A percentile compares a stretch with the other conserved stretches of the same genome.
phyloP scores from a whole-genome alignment of 2,797 vertebrate species.

The Gymnodraco acuticeps region DNA sequence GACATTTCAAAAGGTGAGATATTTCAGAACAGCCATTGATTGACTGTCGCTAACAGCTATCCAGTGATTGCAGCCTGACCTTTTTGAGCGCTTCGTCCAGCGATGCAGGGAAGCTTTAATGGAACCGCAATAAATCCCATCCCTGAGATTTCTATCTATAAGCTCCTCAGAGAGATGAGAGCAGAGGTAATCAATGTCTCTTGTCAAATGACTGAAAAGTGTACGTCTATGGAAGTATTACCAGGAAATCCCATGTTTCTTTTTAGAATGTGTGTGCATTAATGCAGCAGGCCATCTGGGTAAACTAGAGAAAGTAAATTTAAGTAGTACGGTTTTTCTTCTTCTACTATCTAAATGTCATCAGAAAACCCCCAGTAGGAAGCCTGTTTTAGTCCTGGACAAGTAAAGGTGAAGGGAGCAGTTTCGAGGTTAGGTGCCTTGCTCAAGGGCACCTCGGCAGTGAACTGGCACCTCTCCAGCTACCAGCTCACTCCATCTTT shows the following conservation, averaged over 20 bases:
- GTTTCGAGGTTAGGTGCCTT: no score
- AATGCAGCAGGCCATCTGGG: no score
- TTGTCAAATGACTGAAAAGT: neutral
- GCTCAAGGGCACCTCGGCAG: no score
- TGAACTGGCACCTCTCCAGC: no score
- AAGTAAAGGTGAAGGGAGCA: neutral
- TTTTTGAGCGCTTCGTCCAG: conserved; percentile 16
- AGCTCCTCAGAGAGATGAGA: conserved; percentile 7
- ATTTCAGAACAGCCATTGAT: no score
- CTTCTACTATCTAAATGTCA: neutral
- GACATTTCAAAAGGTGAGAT: conserved; percentile 44
- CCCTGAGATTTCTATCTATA: conserved; percentile 11
- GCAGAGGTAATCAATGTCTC: neutral
- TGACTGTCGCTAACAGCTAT: neutral
- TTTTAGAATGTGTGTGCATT: neutral
- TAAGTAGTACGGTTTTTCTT: neutral
- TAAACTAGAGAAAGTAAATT: neutral
- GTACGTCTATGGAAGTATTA: neutral
- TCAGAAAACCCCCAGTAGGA: neutral
- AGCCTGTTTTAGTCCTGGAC: neutral
- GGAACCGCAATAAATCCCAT: conserved; percentile 7
- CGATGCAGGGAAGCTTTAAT: conserved; percentile 11
- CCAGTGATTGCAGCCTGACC: conserved; percentile 39
- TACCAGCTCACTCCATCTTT: no score
- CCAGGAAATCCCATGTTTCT: neutral